These are phyloP conservation scores for Plecotus auritus DNA, from an alignment of 2,113 vertebrate genomes.

Conservation along the genomic window DNA sequence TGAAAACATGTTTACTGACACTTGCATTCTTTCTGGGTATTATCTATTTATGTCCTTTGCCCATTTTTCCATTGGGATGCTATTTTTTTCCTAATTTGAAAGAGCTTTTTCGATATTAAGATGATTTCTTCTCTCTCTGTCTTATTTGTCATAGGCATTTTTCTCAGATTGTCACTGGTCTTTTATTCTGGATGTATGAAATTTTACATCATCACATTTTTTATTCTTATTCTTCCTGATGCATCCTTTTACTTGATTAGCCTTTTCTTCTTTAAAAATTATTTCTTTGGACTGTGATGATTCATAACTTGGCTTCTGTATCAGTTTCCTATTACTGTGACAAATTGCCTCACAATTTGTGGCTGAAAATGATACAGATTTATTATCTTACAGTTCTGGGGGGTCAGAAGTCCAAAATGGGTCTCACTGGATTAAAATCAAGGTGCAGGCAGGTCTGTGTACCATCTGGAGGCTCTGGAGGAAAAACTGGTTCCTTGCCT, in stretches of 20 bases:
- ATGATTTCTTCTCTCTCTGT: neutral
- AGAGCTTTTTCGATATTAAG: neutral
- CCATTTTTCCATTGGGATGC: neutral
- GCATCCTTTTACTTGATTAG: neutral
- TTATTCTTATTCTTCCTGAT: neutral
- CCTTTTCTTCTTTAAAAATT: constrained; percentile 1
- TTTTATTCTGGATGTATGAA: neutral
- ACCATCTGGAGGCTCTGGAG: neutral
- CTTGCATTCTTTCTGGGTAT: neutral
- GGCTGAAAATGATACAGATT: neutral
- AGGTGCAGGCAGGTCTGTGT: neutral
- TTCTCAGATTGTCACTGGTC: neutral
- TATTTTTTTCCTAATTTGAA: neutral
- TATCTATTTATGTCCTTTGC: neutral
- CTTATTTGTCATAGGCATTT: neutral
- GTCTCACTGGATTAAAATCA: neutral
- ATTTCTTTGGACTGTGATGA: neutral
- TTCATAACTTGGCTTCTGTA: neutral
- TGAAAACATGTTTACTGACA: neutral
- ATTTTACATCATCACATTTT: neutral
- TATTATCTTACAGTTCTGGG: neutral
- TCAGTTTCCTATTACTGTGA: neutral
- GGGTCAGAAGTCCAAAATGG: neutral
- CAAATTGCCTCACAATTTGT: neutral
- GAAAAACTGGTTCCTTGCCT: neutral